Conservation (phyloP, 2,113 vertebrate species). For the Macrotis lagotis region DNA sequence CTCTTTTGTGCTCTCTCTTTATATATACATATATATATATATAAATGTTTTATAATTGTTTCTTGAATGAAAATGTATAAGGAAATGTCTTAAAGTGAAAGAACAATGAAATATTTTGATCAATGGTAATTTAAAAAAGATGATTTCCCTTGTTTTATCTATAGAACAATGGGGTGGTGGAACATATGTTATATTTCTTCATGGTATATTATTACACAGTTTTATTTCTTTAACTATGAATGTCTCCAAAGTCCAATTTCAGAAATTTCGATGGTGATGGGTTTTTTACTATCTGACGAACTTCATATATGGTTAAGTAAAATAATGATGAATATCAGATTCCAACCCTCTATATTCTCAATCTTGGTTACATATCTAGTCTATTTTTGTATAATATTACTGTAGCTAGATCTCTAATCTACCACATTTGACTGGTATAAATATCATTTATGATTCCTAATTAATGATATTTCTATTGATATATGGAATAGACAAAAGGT, state of each 20-base stretch:
- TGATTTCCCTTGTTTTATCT: background rate
- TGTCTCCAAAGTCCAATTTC: background rate
- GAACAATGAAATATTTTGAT: background rate
- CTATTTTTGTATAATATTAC: background rate
- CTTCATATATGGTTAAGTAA: background rate
- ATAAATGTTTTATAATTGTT: too few species aligned
- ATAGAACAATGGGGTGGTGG: background rate
- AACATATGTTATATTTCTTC: background rate
- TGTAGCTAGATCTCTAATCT: background rate
- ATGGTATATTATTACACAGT: background rate
- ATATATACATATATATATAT: too few species aligned
- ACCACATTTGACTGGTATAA: background rate
- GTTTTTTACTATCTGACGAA: background rate
- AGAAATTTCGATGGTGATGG: background rate
- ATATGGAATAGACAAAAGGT: background rate
- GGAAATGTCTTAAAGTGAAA: constrained; percentile 8
- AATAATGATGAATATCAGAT: background rate
- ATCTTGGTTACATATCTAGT: background rate
- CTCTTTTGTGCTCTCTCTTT: too few species aligned
- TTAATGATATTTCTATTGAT: background rate
- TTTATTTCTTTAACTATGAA: background rate
- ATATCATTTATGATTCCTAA: background rate
- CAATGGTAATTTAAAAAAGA: background rate
- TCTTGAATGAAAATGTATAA: background rate
- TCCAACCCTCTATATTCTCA: background rate